Evolutionary conservation across 2,888 invertebrate genomes (phyloP), one percentile per base, ranked within the genome.

Genomic region (Theodoxus fluviatilis): DNA sequence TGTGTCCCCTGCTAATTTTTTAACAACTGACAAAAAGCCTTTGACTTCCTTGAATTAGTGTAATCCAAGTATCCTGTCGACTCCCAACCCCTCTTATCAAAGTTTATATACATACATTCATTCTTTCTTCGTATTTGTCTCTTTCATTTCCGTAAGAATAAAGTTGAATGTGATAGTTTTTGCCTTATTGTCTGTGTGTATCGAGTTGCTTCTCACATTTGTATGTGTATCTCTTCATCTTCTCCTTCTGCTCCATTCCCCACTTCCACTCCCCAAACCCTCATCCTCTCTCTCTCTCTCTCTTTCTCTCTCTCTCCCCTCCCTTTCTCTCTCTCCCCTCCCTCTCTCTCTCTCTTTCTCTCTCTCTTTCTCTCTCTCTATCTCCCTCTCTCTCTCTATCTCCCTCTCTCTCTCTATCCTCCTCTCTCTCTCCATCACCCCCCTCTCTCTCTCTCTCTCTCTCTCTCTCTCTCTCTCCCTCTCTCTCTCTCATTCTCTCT

Each of bases 301-400:
- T 2, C 40, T 7, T 22, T 18, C 28, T 4, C 37, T 38, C 2
- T 1, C 28, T 35, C 64, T 35, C 28, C 1, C 2, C 33, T 1
- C 43, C 6, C 31, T 18, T 65, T 1, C 43, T 47, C 47, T 25
- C 31, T 25, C 7, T 43, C 65, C 6, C 12, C n/a, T 25, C 38
- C 33, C 43, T 3, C 12, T 3, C 1, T 43, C 12, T n/a, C 47
- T 43, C 9, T 1, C 1, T 28, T 25, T 65, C 31, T 33, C 4
- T 9, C 47, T 47, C 31, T 28, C 31, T 43, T 28, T 22, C 25
- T 33, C 31, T 25, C n/a, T n/a, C 2, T 28, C 37, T 64, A 18
- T 64, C n/a, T 28, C n/a, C 37, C 35, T 64, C n/a, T 28, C 3
- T 64, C 38, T 64, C 37, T 7, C n/a, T 64, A 2, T 64, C n/a